Conservation (phyloP, 2,888 invertebrate genomes). For the Dolichomitus sp. region DNA sequence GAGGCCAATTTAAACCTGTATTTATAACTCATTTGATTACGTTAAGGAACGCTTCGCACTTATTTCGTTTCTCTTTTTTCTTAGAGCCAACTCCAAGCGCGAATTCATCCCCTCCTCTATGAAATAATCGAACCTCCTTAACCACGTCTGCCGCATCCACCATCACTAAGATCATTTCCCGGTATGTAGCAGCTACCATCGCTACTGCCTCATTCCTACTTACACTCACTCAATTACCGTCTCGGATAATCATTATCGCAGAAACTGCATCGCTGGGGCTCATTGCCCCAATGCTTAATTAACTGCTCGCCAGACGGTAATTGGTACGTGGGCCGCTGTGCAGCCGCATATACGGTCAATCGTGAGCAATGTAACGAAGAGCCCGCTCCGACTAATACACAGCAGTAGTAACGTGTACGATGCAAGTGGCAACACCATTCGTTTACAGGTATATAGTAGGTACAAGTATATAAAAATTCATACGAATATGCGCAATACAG, state of each 20-base stretch:
- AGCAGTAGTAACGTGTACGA: conserved; percentile 18
- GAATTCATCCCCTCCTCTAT: not conserved
- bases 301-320: conserved; percentile 80
- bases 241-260: conserved; percentile 82
- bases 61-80: not conserved
- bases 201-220: conserved; percentile 69
- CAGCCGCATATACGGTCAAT: conserved; percentile 72
- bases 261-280: conserved; percentile 81
- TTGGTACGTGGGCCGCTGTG: conserved; percentile 77
- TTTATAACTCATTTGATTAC: not conserved
- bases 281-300: conserved; percentile 84
- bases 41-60: not conserved
- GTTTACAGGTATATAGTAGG: not conserved
- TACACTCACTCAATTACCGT: conserved; percentile 80
- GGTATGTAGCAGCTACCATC: conserved; percentile 2
- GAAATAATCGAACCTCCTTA: conserved; percentile 35
- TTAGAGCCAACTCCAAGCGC: not conserved
- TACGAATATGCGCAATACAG: conserved; percentile 14
- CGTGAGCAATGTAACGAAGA: conserved; percentile 67
- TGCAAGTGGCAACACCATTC: conserved; percentile 42
- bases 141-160: conserved; percentile 32
- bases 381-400: conserved; percentile 3
- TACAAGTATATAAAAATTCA: not conserved
- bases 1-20: not conserved
- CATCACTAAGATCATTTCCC: not conserved